These are phyloP conservation scores for Ptychobarbus kaznakovi DNA, from an alignment of 2,797 vertebrate genomes.

Conservation along the genomic window DNA sequence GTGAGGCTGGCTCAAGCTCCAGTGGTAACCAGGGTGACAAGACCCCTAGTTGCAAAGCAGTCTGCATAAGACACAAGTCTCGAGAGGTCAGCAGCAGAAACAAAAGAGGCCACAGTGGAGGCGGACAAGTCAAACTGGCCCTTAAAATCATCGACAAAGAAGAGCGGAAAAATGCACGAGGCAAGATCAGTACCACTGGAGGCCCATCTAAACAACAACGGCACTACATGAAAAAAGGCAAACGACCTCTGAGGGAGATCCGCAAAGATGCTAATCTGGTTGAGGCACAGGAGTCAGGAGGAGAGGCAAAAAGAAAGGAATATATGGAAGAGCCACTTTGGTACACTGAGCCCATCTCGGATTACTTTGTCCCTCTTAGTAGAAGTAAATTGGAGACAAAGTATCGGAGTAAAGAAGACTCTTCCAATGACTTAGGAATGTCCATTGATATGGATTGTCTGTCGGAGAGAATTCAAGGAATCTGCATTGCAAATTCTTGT, in stretches of 20 bases:
- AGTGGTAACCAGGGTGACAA: conserved; percentile 91
- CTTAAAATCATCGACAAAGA: conserved; percentile 84
- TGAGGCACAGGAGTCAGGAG: conserved; percentile 81
- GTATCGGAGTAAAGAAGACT: conserved; percentile 87
- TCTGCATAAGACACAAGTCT: conserved; percentile 90
- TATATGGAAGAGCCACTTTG: conserved; percentile 98
- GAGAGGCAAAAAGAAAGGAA: conserved; percentile 85
- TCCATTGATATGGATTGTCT: conserved; percentile 84
- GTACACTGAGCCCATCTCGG: conserved; percentile 98
- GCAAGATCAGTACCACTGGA: conserved; percentile 76
- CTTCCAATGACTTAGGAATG: conserved; percentile 72
- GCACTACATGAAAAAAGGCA: conserved; percentile 89
- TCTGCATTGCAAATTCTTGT: conserved; percentile 88
- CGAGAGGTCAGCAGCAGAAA: conserved; percentile 84
- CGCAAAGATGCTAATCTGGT: conserved; percentile 84
- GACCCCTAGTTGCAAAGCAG: conserved; percentile 81
- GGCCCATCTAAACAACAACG: conserved; percentile 82
- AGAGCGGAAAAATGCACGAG: conserved; percentile 78
- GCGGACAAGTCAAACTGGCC: conserved; percentile 84
- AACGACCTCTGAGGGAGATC: conserved; percentile 86
- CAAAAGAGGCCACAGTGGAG: conserved; percentile 83
- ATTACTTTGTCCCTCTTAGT: conserved; percentile 94
- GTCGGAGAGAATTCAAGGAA: conserved; percentile 89
- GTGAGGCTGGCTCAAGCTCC: conserved; percentile 96
- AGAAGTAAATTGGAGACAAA: conserved; percentile 98